Evolutionary conservation across 2,113 vertebrate genomes (phyloP).

Genomic region (Callocephalon fimbriatum): DNA sequence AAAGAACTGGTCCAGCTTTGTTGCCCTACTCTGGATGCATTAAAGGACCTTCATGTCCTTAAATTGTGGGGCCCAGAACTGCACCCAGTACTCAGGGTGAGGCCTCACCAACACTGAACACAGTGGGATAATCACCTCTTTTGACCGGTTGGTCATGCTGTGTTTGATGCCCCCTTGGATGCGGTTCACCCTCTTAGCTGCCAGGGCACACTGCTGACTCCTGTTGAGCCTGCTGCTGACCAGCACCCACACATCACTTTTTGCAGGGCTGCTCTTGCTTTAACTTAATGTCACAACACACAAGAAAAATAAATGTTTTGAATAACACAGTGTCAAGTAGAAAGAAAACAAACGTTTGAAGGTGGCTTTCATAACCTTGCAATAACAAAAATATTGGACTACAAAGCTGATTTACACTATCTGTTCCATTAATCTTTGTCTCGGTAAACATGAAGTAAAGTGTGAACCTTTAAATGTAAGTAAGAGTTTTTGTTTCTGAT

Average conservation of each 20-base stretch:
- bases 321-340: neutral
- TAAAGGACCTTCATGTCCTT: neutral
- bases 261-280: neutral
- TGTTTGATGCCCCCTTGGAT: neutral
- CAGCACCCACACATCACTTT: neutral
- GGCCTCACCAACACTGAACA: rapidly evolving
- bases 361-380: neutral
- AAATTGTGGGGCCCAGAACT: neutral
- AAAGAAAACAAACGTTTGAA: neutral
- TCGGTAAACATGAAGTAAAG: neutral
- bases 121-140: neutral
- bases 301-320: neutral
- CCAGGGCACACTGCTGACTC: neutral
- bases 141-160: neutral
- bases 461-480: neutral
- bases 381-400: neutral
- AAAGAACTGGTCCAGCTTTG: neutral
- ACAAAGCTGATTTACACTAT: neutral
- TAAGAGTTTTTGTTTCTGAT: neutral
- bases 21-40: neutral
- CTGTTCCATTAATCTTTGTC: neutral
- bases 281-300: neutral
- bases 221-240: neutral
- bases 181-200: neutral
- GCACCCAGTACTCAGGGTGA: too few species aligned